These are phyloP conservation scores for Ganaspis brasiliensis DNA, from an alignment of 2,888 invertebrate species.

Conservation along the genomic window DNA sequence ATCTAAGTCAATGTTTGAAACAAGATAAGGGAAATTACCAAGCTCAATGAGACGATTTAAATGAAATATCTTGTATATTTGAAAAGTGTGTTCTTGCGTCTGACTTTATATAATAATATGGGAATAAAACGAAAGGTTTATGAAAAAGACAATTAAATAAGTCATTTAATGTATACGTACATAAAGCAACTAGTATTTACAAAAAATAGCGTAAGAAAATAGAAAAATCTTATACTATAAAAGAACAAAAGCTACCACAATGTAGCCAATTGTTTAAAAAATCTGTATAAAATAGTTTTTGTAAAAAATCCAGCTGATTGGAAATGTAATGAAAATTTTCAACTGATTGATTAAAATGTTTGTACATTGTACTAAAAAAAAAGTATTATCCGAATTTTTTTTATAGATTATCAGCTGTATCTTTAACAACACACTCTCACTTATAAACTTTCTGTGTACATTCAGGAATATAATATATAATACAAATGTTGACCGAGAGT, in stretches of 20 bases:
- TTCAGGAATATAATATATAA: no score
- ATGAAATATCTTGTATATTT: background rate
- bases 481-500: no score
- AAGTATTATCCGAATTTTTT: no score
- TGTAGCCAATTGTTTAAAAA: slow-evolving; percentile 10
- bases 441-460: no score
- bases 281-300: background rate
- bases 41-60: slow-evolving; percentile 1
- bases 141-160: slow-evolving; percentile 15
- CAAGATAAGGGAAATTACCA: slow-evolving; percentile 4
- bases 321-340: background rate
- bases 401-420: no score
- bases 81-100: background rate
- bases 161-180: background rate
- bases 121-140: slow-evolving; percentile 13
- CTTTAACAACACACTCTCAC: background rate
- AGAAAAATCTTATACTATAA: background rate
- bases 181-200: slow-evolving; percentile 27
- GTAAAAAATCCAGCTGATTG: background rate
- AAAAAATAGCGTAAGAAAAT: slow-evolving; percentile 20
- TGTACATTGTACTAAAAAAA: background rate
- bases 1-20: slow-evolving; percentile 26
- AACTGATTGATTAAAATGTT: background rate
- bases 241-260: slow-evolving; percentile 1
- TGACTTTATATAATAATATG: no score